These are phyloP conservation scores for Echinometra lucunter DNA, from an alignment of 53 echinoderm and acorn worm species.

Conservation along the genomic window DNA sequence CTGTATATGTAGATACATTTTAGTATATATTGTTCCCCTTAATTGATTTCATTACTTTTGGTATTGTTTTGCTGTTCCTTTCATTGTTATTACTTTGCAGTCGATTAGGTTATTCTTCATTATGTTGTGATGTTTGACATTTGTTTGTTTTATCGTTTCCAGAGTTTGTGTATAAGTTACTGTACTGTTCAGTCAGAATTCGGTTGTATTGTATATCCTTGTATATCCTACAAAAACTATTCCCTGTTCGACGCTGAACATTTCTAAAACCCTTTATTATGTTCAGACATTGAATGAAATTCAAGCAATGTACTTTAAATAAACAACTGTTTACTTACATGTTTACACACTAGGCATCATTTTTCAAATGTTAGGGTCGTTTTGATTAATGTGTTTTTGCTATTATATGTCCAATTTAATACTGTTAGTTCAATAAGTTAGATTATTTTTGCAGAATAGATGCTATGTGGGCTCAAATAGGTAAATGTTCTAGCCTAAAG, in stretches of 20 bases:
- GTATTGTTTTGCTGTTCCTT: slow-evolving; percentile 4
- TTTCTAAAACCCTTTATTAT: background rate
- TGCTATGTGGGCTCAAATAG: background rate
- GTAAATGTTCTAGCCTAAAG: background rate
- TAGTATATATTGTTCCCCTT: slow-evolving; percentile 8
- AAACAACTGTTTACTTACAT: background rate
- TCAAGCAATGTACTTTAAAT: background rate
- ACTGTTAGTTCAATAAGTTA: background rate
- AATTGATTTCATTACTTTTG: background rate
- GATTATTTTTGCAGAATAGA: background rate
- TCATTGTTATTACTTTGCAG: background rate
- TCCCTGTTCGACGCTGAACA: background rate
- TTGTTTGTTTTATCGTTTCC: background rate
- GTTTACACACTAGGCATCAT: background rate
- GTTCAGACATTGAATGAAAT: background rate
- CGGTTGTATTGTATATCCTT: background rate
- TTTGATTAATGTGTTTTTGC: background rate
- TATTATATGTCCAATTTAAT: background rate
- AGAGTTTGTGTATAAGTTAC: background rate
- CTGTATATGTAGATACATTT: slow-evolving; percentile 31
- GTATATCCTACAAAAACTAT: background rate
- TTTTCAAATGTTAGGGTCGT: background rate
- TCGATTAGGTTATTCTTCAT: background rate
- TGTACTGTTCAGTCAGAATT: background rate
- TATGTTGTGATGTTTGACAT: slow-evolving; percentile 6